Percentiles rank a stretch among this genome's conserved stretches.
phyloP scores from a whole-genome alignment of 2,113 vertebrate species.

The Chionomys nivalis region DNA sequence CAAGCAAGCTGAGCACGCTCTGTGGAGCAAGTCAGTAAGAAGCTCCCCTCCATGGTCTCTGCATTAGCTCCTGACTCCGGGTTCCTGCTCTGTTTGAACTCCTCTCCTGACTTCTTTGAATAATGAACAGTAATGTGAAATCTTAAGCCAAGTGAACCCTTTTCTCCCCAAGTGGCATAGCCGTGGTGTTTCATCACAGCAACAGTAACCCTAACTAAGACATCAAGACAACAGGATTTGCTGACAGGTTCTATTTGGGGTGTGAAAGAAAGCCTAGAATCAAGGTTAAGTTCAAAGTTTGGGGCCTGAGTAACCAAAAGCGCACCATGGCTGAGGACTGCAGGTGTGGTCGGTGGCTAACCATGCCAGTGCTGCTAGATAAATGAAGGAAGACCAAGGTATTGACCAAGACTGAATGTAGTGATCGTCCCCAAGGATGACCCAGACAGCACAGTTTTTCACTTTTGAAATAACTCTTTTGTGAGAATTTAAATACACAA shows the following conservation, averaged over 20 bases:
- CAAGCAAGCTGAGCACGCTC: background rate
- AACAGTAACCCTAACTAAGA: background rate
- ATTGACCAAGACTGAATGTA: background rate
- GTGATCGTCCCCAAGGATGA: background rate
- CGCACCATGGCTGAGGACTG: background rate
- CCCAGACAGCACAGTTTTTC: background rate
- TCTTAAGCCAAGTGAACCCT: background rate
- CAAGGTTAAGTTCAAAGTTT: background rate
- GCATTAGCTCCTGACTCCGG: background rate
- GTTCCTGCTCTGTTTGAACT: background rate
- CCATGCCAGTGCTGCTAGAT: background rate
- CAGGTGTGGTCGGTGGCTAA: background rate
- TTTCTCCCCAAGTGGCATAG: background rate
- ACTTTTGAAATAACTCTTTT: constrained; percentile 17
- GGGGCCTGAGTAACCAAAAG: background rate
- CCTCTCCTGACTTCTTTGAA: background rate
- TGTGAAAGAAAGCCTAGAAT: background rate
- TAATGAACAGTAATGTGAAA: background rate
- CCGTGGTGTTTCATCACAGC: background rate
- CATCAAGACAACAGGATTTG: background rate
- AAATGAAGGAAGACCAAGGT: background rate
- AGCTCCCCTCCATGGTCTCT: background rate
- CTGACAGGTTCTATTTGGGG: background rate
- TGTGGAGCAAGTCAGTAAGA: background rate
- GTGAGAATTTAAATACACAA: constrained; percentile 24